A percentile compares a stretch with the other conserved stretches of the same genome.
These are phyloP conservation scores for Pangasius mekongensis DNA, from an alignment of 2,797 vertebrate genomes.

Conservation along the genomic window DNA sequence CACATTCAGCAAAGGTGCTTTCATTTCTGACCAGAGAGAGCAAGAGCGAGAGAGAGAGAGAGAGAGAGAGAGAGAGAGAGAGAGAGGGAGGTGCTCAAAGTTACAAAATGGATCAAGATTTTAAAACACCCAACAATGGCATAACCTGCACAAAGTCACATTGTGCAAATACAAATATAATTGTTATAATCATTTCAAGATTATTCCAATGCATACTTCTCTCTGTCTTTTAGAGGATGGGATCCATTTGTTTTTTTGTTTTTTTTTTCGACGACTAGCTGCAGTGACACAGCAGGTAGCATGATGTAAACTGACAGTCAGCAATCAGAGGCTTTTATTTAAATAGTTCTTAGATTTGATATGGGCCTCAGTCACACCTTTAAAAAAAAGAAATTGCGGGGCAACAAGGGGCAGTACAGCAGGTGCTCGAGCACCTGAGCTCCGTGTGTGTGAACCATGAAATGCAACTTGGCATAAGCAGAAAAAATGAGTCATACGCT, in stretches of 20 bases:
- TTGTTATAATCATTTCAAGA: not conserved
- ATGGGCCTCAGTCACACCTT: not conserved
- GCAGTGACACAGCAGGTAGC: not conserved
- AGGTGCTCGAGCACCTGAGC: not conserved
- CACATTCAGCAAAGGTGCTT: not conserved
- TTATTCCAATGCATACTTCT: not conserved
- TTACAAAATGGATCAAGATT: not conserved
- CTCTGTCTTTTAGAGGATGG: not conserved
- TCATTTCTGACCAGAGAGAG: not conserved
- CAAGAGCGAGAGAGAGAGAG: not conserved
- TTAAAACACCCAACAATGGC: not conserved
- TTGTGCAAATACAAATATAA: not conserved
- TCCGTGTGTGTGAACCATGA: not conserved
- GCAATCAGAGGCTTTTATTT: not conserved
- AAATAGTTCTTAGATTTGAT: slow-evolving; percentile 4
- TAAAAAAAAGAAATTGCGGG: no score
- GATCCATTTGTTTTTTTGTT: no score
- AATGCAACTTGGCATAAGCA: not conserved
- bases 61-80: no score
- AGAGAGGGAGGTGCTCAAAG: not conserved
- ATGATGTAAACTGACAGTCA: not conserved
- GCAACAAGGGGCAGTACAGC: no score
- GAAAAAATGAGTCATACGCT: no score
- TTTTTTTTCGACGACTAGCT: not conserved
- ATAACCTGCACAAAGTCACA: not conserved